Percentiles rank a stretch among this genome's conserved stretches.
Conservation (phyloP, 2,888 invertebrate genomes). For the Deilephila elpenor region DNA sequence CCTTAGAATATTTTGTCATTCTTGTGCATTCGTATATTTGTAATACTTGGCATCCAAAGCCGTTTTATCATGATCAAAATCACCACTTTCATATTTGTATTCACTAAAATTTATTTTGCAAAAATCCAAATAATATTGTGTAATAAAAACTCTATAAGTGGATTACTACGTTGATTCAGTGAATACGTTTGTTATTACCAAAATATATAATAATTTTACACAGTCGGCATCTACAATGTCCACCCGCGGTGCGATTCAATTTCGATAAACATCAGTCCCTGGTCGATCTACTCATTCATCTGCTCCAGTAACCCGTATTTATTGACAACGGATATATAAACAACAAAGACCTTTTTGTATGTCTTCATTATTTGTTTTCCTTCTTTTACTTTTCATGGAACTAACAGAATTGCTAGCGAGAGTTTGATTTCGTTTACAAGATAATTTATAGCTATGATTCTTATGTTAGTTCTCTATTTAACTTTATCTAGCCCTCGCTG, state of each 20-base stretch:
- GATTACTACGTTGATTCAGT: background rate
- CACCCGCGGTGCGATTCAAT: slow-evolving; percentile 76
- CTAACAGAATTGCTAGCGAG: slow-evolving; percentile 35
- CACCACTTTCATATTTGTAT: too few species aligned
- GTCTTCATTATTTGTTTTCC: slow-evolving; percentile 48
- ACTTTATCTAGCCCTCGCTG: slow-evolving; percentile 39
- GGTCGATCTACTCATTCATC: slow-evolving; percentile 59
- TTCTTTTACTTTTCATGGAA: slow-evolving; percentile 44
- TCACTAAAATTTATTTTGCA: background rate
- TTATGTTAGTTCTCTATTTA: slow-evolving; percentile 28
- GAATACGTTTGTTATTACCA: slow-evolving; percentile 4
- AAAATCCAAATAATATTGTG: background rate
- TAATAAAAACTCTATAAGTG: background rate
- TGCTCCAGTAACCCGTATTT: slow-evolving; percentile 70
- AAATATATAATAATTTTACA: slow-evolving; percentile 19
- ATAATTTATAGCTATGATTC: slow-evolving; percentile 41
- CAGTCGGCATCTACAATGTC: slow-evolving; percentile 52
- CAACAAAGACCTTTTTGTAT: slow-evolving; percentile 66
- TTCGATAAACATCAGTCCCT: slow-evolving; percentile 72
- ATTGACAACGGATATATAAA: slow-evolving; percentile 61
- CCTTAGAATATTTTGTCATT: background rate
- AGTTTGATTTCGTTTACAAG: slow-evolving; percentile 49
- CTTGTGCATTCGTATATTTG: background rate
- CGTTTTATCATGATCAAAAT: too few species aligned
- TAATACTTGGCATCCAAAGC: too few species aligned